Conservation (phyloP, 2,113 vertebrate genomes). For the Microtus montanus region DNA sequence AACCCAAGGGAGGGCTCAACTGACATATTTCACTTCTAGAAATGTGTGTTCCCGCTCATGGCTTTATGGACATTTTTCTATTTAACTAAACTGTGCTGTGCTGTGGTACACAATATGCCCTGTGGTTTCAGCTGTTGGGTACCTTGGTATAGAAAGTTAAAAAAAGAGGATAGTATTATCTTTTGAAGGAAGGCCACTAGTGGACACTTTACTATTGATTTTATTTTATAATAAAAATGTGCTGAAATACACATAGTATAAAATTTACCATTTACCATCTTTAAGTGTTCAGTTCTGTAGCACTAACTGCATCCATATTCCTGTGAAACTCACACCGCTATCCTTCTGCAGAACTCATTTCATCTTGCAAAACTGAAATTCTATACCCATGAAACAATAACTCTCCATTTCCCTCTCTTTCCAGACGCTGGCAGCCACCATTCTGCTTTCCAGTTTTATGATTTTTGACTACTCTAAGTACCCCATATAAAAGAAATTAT, state of each 20-base stretch:
- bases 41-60: not conserved
- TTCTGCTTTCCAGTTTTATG: not conserved
- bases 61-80: slow-evolving; percentile 5
- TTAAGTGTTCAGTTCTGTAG: not conserved
- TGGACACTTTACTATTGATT: slow-evolving; percentile 1
- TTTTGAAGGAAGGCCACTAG: not conserved
- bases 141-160: slow-evolving; percentile 19
- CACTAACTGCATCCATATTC: not conserved
- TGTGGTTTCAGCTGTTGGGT: not conserved
- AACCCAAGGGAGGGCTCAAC: not conserved
- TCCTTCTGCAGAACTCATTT: not conserved
- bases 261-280: not conserved
- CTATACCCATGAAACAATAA: not conserved
- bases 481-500: not conserved
- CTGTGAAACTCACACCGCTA: not conserved
- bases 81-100: slow-evolving; percentile 17
- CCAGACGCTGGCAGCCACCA: not conserved
- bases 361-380: slow-evolving; percentile 7
- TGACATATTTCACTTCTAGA: not conserved
- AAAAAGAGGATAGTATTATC: not conserved
- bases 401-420: not conserved
- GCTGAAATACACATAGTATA: not conserved
- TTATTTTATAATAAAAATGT: not conserved
- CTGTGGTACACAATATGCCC: not conserved
- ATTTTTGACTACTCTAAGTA: not conserved